Conservation (phyloP, 2,888 invertebrate genomes). For the Cremastinae sp. region DNA sequence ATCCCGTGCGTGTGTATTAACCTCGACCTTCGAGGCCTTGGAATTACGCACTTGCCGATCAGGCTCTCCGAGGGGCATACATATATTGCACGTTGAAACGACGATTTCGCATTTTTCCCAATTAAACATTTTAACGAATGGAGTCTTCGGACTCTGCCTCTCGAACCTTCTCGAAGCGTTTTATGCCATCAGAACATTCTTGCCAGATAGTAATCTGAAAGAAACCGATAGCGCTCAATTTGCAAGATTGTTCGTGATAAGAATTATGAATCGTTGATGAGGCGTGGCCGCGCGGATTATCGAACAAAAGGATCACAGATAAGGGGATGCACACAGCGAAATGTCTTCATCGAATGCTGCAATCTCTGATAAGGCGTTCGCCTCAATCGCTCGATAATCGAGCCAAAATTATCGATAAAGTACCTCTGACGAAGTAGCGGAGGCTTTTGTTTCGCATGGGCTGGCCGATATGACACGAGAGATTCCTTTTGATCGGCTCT, state of each 20-base stretch:
- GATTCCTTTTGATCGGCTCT: background rate
- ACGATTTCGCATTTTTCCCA: background rate
- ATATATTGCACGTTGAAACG: background rate
- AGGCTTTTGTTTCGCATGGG: background rate
- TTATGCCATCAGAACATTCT: no score
- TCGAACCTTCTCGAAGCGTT: background rate
- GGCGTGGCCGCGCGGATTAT: constrained; percentile 2
- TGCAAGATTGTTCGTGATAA: background rate
- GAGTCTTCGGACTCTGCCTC: no score
- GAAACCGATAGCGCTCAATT: background rate
- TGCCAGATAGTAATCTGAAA: no score
- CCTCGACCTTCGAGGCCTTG: constrained; percentile 58
- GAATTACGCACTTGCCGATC: constrained; percentile 44
- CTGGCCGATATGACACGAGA: constrained; percentile 7
- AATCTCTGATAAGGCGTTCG: constrained; percentile 14
- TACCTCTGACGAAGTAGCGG: background rate
- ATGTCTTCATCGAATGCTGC: background rate
- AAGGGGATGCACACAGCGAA: background rate
- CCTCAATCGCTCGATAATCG: background rate
- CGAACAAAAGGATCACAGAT: constrained; percentile 11
- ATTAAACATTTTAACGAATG: background rate
- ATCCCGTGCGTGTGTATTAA: background rate
- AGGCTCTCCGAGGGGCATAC: constrained; percentile 28
- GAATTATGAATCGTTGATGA: constrained; percentile 20
- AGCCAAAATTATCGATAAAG: constrained; percentile 32